phyloP scores from a whole-genome alignment of 2,797 vertebrate genomes.

The Eutrigla gurnardus region DNA sequence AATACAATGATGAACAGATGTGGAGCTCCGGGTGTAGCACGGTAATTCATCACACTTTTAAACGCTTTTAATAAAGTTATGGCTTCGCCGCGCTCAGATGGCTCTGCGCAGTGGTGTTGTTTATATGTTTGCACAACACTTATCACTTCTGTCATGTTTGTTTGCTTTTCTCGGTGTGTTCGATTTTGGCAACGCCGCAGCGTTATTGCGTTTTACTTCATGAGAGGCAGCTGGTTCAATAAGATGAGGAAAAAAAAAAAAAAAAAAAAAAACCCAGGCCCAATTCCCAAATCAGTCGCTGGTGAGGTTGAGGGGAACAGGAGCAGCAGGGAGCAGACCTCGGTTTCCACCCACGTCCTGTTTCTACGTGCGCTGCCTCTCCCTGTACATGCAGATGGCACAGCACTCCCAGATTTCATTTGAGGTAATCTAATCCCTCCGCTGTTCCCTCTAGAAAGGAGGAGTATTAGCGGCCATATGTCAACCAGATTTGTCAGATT shows the following conservation, averaged over 20 bases:
- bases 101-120: slow-evolving; percentile 77
- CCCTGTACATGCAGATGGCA: slow-evolving; percentile 99
- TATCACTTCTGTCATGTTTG: slow-evolving; percentile 87
- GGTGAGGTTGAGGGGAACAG: slow-evolving; percentile 84
- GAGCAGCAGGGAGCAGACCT: slow-evolving; percentile 89
- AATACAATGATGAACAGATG: slow-evolving; percentile 43
- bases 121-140: slow-evolving; percentile 87
- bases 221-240: slow-evolving; percentile 98
- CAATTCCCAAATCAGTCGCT: slow-evolving; percentile 91
- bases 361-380: slow-evolving; percentile 90
- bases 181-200: slow-evolving; percentile 83
- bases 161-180: slow-evolving; percentile 82
- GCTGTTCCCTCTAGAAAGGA: slow-evolving; percentile 99
- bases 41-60: slow-evolving; percentile 64
- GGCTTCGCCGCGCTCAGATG: slow-evolving; percentile 78
- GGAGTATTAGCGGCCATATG: slow-evolving; percentile 99
- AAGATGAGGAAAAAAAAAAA: slow-evolving; percentile 74
- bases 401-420: slow-evolving; percentile 99
- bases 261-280: slow-evolving; percentile 17
- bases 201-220: slow-evolving; percentile 87
- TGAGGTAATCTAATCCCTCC: slow-evolving; percentile 99
- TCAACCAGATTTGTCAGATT: slow-evolving; percentile 99
- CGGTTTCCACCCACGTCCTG: slow-evolving; percentile 90
- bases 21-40: slow-evolving; percentile 20
- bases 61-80: slow-evolving; percentile 83